Evolutionary conservation across 2,888 invertebrate species (phyloP).

Genomic region (Volucella zonaria): DNA sequence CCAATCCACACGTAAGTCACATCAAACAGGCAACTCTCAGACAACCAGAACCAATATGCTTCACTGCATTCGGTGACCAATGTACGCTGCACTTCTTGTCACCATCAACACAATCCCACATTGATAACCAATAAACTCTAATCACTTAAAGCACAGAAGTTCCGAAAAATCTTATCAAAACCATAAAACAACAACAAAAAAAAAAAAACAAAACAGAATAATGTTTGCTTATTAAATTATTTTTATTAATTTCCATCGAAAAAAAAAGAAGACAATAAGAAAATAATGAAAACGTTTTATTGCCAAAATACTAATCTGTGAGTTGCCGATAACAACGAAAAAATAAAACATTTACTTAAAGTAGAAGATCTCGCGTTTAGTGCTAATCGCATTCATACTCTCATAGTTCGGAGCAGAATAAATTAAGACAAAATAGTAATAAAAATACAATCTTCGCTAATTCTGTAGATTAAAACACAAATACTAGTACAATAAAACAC

Average conservation of each 20-base stretch:
- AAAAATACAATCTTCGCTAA: slow-evolving; percentile 19
- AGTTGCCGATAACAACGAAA: slow-evolving; percentile 66
- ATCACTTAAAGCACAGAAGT: slow-evolving; percentile 23
- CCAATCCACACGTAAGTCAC: background rate
- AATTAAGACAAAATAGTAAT: slow-evolving; percentile 14
- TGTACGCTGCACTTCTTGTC: slow-evolving; percentile 1
- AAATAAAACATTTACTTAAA: slow-evolving; percentile 46
- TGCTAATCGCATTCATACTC: slow-evolving; percentile 21
- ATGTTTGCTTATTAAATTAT: slow-evolving; percentile 35
- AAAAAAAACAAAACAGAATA: slow-evolving; percentile 3
- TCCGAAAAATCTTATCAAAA: slow-evolving; percentile 24
- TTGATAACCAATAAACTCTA: slow-evolving; percentile 20
- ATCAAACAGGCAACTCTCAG: background rate
- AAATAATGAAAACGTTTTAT: background rate
- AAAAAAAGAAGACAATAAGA: slow-evolving; percentile 6
- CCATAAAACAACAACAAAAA: background rate
- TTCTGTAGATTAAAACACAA: slow-evolving; percentile 35
- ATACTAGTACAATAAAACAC: background rate
- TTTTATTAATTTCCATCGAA: slow-evolving; percentile 22
- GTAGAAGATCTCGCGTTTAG: slow-evolving; percentile 56
- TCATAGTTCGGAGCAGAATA: background rate
- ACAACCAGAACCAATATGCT: slow-evolving; percentile 19
- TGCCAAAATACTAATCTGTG: slow-evolving; percentile 57
- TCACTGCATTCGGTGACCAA: slow-evolving; percentile 36
- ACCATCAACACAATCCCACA: slow-evolving; percentile 11